Percentiles rank a stretch among this genome's conserved stretches.
phyloP scores from a whole-genome alignment of 1,140 invertebrate species.

The Halotydeus destructor region DNA sequence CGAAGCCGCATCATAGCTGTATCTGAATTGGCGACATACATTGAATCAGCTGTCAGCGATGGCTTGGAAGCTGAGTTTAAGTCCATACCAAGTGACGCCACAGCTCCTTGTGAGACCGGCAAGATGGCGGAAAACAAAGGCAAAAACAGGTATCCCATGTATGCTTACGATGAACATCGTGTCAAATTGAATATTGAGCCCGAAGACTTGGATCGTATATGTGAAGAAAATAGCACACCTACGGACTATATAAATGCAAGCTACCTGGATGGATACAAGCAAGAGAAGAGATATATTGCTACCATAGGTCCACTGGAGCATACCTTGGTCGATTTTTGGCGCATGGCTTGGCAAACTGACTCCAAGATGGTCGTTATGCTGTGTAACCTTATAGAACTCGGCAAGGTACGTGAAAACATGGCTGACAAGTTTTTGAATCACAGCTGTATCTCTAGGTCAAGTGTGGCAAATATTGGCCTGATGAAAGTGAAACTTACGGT shows the following conservation, averaged over 20 bases:
- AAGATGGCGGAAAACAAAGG: slow-evolving; percentile 37
- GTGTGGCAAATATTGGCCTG: slow-evolving; percentile 43
- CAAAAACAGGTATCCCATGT: slow-evolving; percentile 56
- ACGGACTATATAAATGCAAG: slow-evolving; percentile 35
- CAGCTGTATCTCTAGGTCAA: slow-evolving; percentile 30
- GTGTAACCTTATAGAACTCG: slow-evolving; percentile 48
- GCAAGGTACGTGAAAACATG: slow-evolving; percentile 31
- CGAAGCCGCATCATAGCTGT: too few species aligned
- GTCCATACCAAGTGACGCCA: slow-evolving; percentile 8
- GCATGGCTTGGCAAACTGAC: slow-evolving; percentile 52
- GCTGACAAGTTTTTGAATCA: slow-evolving; percentile 1
- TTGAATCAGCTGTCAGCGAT: too few species aligned
- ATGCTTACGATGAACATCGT: slow-evolving; percentile 38
- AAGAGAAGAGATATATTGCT: slow-evolving; percentile 49
- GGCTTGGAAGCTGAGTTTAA: too few species aligned
- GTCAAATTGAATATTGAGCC: slow-evolving; percentile 22
- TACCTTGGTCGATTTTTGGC: slow-evolving; percentile 55
- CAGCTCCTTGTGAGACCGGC: slow-evolving; percentile 21
- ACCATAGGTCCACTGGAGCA: slow-evolving; percentile 52
- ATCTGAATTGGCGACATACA: too few species aligned
- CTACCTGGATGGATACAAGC: slow-evolving; percentile 38
- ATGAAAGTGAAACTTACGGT: slow-evolving; percentile 20
- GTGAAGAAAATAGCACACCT: too few species aligned
- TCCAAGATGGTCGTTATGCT: slow-evolving; percentile 52
- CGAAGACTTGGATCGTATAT: too few species aligned